Conservation (phyloP, 2,888 invertebrate species). For the Drymonia ruficornis region DNA sequence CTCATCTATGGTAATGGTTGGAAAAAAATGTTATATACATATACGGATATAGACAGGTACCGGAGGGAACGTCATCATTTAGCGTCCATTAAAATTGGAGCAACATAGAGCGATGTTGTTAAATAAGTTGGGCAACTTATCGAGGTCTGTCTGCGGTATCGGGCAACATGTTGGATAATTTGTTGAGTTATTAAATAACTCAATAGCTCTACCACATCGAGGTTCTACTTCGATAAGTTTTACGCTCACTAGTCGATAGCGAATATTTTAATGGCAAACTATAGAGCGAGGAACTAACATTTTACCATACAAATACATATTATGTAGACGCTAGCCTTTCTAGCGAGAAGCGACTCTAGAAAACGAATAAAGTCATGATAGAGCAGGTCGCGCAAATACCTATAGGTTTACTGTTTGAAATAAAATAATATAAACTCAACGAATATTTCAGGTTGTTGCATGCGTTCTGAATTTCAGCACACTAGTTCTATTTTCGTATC, state of each 20-base stretch:
- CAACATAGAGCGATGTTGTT: neutral
- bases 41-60: too few relatives aligned
- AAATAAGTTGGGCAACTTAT: neutral
- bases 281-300: too few relatives aligned
- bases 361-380: too few relatives aligned
- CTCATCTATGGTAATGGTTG: slow-evolving; percentile 16
- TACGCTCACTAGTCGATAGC: too few relatives aligned
- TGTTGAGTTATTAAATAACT: too few relatives aligned
- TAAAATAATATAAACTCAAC: neutral
- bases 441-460: neutral
- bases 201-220: too few relatives aligned
- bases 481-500: neutral
- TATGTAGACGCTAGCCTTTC: too few relatives aligned
- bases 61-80: slow-evolving; percentile 2
- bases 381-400: neutral
- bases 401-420: slow-evolving; percentile 1
- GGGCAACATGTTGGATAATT: neutral
- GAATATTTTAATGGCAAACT: too few relatives aligned
- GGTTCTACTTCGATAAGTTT: too few relatives aligned
- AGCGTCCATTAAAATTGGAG: neutral
- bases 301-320: too few relatives aligned
- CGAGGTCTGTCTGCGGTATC: neutral
- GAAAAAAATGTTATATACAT: neutral
- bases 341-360: too few relatives aligned
- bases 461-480: neutral